phyloP scores from a whole-genome alignment of 2,888 invertebrate species.

The Oxyteleia sp. region DNA sequence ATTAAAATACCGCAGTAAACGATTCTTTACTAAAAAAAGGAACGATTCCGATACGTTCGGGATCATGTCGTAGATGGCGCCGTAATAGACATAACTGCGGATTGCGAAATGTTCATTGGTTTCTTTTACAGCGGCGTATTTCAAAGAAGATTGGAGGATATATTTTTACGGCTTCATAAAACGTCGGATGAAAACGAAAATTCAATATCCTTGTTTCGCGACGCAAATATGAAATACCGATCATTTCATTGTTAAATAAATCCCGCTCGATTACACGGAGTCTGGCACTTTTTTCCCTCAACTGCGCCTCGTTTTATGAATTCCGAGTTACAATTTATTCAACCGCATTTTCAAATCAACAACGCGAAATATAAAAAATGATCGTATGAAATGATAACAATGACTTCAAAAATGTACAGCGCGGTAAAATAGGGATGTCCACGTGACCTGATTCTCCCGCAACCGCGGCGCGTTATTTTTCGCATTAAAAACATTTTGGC shows the following conservation, averaged over 20 bases:
- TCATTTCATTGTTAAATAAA: constrained; percentile 52
- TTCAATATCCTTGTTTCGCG: constrained; percentile 52
- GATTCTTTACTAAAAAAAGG: constrained; percentile 24
- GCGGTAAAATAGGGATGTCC: constrained; percentile 29
- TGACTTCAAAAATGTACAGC: constrained; percentile 45
- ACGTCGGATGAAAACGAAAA: constrained; percentile 43
- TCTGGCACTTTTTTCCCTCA: background rate
- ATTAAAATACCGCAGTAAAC: too few species aligned
- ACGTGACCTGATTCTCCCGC: constrained; percentile 8
- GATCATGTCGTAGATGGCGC: constrained; percentile 24
- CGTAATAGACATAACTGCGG: constrained; percentile 43
- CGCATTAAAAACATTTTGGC: constrained; percentile 40
- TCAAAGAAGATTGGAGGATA: constrained; percentile 40
- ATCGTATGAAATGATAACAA: constrained; percentile 56
- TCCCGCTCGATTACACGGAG: constrained; percentile 43
- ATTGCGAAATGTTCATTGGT: constrained; percentile 40
- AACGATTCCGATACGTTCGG: constrained; percentile 16
- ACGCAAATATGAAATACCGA: constrained; percentile 42
- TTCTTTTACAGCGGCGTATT: constrained; percentile 49
- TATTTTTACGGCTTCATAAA: constrained; percentile 54
- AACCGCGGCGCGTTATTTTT: constrained; percentile 35
- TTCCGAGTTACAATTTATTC: constrained; percentile 53
- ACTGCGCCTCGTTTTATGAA: background rate
- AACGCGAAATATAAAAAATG: constrained; percentile 45
- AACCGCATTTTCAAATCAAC: constrained; percentile 55